Percentiles rank a stretch among this genome's conserved stretches.
These are phyloP conservation scores for Prosopocoilus inquinatus DNA, from an alignment of 2,888 invertebrate species.

Conservation along the genomic window DNA sequence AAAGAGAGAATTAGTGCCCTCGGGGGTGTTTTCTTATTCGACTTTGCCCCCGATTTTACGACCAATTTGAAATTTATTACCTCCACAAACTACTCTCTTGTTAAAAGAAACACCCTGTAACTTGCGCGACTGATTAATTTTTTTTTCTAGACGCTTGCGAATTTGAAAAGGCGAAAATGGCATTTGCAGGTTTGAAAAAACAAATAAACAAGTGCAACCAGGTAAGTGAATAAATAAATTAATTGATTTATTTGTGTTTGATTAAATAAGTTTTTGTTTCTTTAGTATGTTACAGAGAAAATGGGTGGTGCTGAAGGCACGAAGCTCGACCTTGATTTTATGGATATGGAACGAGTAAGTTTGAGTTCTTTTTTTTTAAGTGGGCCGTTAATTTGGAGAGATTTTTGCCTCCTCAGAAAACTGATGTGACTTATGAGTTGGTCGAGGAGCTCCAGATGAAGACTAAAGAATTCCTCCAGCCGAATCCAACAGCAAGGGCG, in stretches of 20 bases:
- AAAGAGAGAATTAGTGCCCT: too few relatives aligned
- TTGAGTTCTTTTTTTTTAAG: not conserved
- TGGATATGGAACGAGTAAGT: constrained; percentile 98
- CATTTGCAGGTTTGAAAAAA: constrained; percentile 97
- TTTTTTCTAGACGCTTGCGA: constrained; percentile 1
- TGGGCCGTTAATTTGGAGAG: not conserved
- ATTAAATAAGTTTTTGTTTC: constrained; percentile 40
- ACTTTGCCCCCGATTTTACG: too few relatives aligned
- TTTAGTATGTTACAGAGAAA: constrained; percentile 98
- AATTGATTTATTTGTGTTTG: too few relatives aligned
- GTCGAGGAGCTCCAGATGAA: constrained; percentile 95
- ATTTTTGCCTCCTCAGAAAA: constrained; percentile 70
- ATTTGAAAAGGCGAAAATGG: constrained; percentile 64
- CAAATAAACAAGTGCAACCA: constrained; percentile 99
- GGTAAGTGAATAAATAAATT: constrained; percentile 57
- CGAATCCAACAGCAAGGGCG: constrained; percentile 94
- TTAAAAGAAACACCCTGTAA: not conserved
- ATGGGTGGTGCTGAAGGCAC: constrained; percentile 99
- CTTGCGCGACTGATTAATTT: not conserved
- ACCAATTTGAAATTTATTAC: too few relatives aligned
- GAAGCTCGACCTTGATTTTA: constrained; percentile 96
- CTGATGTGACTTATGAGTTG: constrained; percentile 94
- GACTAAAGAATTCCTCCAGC: constrained; percentile 98
- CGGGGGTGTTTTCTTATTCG: too few relatives aligned
- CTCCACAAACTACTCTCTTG: too few relatives aligned